Evolutionary conservation across 2,113 vertebrate genomes (phyloP).

Genomic region (Ibidorhyncha struthersii): DNA sequence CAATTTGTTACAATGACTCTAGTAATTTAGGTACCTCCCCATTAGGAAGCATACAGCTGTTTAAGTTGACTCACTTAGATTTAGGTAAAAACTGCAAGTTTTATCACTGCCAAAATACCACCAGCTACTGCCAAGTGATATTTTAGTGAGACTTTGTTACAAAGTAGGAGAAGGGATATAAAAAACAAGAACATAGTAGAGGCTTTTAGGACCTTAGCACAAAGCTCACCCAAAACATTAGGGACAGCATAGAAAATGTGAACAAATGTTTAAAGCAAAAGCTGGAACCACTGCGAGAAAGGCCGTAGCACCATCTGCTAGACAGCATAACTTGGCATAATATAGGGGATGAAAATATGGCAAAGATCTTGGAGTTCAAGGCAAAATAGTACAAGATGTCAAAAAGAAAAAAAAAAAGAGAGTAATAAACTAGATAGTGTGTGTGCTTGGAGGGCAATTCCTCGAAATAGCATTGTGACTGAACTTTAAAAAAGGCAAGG

Average conservation of each 20-base stretch:
- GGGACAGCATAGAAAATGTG: background rate
- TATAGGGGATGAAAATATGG: accelerated
- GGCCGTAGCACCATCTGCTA: accelerated
- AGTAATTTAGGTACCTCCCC: background rate
- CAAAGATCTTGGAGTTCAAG: background rate
- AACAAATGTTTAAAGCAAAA: background rate
- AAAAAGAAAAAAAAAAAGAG: background rate
- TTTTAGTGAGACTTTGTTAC: background rate
- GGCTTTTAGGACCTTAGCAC: background rate
- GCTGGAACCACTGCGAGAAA: background rate
- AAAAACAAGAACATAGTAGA: background rate
- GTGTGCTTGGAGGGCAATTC: background rate
- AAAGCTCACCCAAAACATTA: background rate
- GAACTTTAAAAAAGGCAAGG: background rate
- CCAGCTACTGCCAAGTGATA: background rate
- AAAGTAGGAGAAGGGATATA: background rate
- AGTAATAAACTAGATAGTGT: background rate
- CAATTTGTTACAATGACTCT: background rate
- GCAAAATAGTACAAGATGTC: background rate
- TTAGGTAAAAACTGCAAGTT: background rate
- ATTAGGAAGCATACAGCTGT: background rate
- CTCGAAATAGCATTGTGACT: background rate
- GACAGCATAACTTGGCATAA: background rate
- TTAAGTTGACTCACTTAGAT: background rate
- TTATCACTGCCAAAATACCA: background rate